Base-by-base conservation (phyloP, 2,113 vertebrate genomes). In the Cromileptes altivelis region DNA sequence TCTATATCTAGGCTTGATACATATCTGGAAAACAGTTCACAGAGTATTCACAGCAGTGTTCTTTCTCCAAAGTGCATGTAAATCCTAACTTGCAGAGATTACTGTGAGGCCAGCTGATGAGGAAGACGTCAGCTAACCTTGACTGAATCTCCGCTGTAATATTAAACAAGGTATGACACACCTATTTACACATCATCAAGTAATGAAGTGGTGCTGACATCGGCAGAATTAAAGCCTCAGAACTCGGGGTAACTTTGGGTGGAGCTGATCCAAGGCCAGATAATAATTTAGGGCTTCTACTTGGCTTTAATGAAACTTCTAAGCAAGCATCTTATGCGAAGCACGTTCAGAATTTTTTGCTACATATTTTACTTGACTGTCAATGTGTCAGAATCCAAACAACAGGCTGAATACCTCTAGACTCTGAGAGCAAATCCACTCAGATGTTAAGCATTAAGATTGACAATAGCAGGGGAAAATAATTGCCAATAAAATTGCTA, bases 171-270 rank as follows among this genome's bases (percentile, higher is more conserved):
- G 30, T 68, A 70, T 67, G 63, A 76, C 65, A 89, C 65, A 76
- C 18, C 40, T 91, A 90, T 93, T 87, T 91, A 93, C 89, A 91
- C 37, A 75, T 60, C 21, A 57, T 84, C 74, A 81, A 70, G 80
- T 79, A 58, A 80, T 53, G 55, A 75, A 58, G 45, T 74, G 75
- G 75, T 50, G 63, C 81, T 79, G 67, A 81, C 19, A 42, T 67
- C 4, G n/a, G 62, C 56, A 77, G 70, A 86, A 64, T 21, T 62
- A 50, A 42, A 65, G 21, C 8, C 50, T 80, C 68, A 62, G 11
- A 61, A 49, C 30, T 49, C 2, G 13, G 27, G 62, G 27, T 9
- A 70, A 68, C 23, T 82, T 87, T 69, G 40, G 57, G 15, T 64
- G 65, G 49, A 23, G 57, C 40, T 80, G 33, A 82, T 62, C 15